Evolutionary conservation across 1,140 invertebrate genomes (phyloP), one percentile per base, ranked within the genome.

Genomic region (Drosophila miranda): DNA sequence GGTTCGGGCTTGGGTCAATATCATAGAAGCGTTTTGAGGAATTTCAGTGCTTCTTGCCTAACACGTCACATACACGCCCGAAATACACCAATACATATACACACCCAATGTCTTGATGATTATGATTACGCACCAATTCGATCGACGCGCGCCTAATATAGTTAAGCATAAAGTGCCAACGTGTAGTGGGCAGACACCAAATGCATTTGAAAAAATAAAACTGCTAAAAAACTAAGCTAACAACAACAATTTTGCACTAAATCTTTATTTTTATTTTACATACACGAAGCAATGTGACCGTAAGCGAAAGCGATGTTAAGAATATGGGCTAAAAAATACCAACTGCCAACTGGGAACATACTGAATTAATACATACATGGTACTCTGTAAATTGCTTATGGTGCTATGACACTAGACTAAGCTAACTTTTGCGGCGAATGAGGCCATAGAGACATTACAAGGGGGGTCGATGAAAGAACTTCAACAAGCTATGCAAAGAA

Each of bases 241-340:
- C 83, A 86, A 86, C 82, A 86, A 86, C 83, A 86, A 86, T 82
- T 86, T 86, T 87, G 82, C 78, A 82, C 82, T 86, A 86, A 38
- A 78, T 83, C 78, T 86, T 67, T 19, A 19, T 19, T 19, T 19
- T 1, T 19, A 26, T 26, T 26, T 26, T 44, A 59, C 61, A 60
- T 56, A 55, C 51, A 59, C 30, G 52, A 55, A 60, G 26, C 56
- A 54, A 21, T 52, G 55, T 74, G 43, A 38, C 49, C 50, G 28
- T 28, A 28, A 26, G 44, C 23, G 21, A 21, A 53, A 53, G 16
- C 21, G 21, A 6, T 30, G 14, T 14, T 26, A 1, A 26, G 0
- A 19, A 21, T 16, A 63, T 0, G 5, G 3, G 34, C 34, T 63
- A 49, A 50, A 49, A 63, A 63, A 41, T 38, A 21, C 28, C 58